Evolutionary conservation across 2,888 invertebrate genomes (phyloP), one percentile per base, ranked within the genome.

Genomic region (Catocala fraxini): DNA sequence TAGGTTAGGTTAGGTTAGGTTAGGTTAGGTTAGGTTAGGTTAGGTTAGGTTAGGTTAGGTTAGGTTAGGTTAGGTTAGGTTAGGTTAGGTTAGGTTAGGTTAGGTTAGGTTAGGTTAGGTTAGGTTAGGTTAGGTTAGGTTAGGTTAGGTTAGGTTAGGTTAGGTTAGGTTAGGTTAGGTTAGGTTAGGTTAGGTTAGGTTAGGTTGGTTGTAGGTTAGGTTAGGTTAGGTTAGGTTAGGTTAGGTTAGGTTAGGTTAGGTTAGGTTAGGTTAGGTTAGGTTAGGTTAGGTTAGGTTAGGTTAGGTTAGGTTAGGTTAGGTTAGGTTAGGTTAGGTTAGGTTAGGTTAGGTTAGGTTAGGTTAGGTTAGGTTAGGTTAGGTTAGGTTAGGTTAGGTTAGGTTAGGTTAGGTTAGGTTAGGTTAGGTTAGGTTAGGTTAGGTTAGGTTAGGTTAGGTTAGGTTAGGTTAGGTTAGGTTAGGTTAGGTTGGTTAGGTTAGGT

Each of bases 61-160:
- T 10, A 39, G 52, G 34, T 56, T 33, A 52, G 53, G n/a, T 51
- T 49, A 39, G 53, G 59, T 53, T 41, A 53, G 53, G 47, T 53
- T 59, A 48, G 47, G 59, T 52, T 59, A 59, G 59, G 59, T 59
- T 59, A 59, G 59, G 51, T 66, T 63, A 56, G 61, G 61, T 61
- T 61, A 61, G 61, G 61, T 63, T 63, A 54, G 65, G 65, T 65
- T 65, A 60, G 67, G 60, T 66, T 63, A 63, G 66, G 70, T 67
- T 63, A 67, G 70, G 70, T 67, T 65, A 68, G 65, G 65, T 67
- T 65, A 65, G 65, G 65, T 60, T 63, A 68, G 69, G 61, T 62
- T 62, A 62, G 61, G 61, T 62, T 62, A 62, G 61, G 42, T 42
- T 42, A 42, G 61, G 42, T 61, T 61, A 61, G 61, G 61, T 61